Conservation (phyloP, 2,113 vertebrate genomes). For the Ornithorhynchus anatinus region DNA sequence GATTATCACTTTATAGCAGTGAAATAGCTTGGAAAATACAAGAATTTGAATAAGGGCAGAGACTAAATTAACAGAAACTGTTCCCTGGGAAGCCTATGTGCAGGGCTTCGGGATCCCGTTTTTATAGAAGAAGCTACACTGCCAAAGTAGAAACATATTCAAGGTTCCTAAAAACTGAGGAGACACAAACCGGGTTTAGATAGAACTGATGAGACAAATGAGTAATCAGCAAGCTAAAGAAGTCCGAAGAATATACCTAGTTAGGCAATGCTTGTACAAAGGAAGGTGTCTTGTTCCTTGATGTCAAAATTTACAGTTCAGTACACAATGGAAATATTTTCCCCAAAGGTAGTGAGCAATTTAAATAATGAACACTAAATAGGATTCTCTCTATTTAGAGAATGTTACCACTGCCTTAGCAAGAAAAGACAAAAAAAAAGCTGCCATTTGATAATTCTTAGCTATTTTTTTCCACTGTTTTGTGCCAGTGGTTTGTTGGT, state of each 20-base stretch:
- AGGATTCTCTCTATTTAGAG: background rate
- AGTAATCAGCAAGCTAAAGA: constrained; percentile 1
- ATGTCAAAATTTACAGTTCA: background rate
- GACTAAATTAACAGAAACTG: too few species aligned
- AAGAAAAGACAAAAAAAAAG: too few species aligned
- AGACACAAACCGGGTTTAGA: background rate
- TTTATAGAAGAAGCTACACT: background rate
- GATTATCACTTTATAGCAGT: too few species aligned
- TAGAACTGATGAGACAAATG: background rate
- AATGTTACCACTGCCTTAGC: background rate
- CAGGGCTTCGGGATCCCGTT: too few species aligned
- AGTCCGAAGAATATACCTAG: background rate
- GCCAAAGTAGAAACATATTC: background rate
- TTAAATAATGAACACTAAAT: background rate
- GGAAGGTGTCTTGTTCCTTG: background rate
- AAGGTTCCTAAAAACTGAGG: background rate
- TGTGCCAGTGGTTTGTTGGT: too few species aligned
- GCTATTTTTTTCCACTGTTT: background rate
- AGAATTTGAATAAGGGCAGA: too few species aligned
- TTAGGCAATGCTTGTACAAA: background rate
- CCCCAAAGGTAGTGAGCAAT: background rate
- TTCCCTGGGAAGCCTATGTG: too few species aligned
- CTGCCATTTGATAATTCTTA: too few species aligned
- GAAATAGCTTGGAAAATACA: too few species aligned
- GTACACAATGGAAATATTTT: background rate